Conservation (phyloP, 2,797 vertebrate species). For the Spinus olivaceus region DNA sequence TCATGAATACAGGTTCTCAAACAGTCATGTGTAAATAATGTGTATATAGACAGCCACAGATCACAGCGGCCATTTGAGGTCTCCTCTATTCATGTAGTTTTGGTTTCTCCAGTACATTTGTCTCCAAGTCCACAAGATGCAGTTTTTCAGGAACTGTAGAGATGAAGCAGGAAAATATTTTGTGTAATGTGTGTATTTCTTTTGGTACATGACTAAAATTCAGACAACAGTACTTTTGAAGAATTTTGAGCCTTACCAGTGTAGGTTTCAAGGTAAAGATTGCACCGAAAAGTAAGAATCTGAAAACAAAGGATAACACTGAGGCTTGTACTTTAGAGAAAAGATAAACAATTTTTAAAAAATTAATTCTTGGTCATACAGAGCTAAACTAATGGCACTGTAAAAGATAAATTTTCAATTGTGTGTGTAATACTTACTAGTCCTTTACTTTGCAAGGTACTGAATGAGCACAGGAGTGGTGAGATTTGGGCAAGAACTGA, state of each 20-base stretch:
- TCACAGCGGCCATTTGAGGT: neutral
- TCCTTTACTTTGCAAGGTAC: neutral
- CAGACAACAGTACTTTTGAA: slow-evolving; percentile 63
- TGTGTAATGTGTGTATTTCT: slow-evolving; percentile 36
- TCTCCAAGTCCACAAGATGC: neutral
- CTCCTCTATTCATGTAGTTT: neutral
- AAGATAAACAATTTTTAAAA: neutral
- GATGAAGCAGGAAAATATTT: slow-evolving; percentile 31
- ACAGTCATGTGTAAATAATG: neutral
- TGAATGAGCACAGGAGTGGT: neutral
- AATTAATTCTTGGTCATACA: neutral
- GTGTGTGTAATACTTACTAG: neutral
- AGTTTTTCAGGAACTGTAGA: slow-evolving; percentile 24
- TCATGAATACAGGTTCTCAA: neutral
- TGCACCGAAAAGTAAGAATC: neutral
- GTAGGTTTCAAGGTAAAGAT: slow-evolving; percentile 1
- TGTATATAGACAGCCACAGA: neutral
- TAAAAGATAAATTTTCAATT: neutral
- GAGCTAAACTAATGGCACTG: neutral
- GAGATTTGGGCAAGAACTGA: neutral
- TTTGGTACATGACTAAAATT: slow-evolving; percentile 56
- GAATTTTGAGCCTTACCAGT: slow-evolving; percentile 24
- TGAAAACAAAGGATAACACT: neutral
- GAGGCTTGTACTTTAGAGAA: neutral
- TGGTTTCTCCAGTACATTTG: neutral